phyloP scores from a whole-genome alignment of 2,113 vertebrate genomes.

The Hyperopisus bebe region DNA sequence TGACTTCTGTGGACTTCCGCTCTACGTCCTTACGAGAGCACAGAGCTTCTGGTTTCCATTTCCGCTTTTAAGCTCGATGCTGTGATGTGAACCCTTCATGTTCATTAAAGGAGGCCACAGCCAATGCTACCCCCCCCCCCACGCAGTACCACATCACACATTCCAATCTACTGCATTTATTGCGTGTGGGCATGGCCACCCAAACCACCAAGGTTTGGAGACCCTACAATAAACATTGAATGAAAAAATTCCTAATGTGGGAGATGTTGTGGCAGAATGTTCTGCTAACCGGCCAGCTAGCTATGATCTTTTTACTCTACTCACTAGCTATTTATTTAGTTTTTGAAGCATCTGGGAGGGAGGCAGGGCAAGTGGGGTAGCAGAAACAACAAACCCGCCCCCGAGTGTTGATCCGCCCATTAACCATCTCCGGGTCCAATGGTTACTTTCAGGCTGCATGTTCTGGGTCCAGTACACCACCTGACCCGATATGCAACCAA shows the following conservation, averaged over 20 bases:
- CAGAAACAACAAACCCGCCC: background rate
- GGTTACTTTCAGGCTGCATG: background rate
- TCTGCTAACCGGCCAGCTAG: background rate
- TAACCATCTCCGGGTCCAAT: background rate
- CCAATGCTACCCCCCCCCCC: background rate
- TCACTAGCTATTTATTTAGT: background rate
- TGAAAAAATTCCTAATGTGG: background rate
- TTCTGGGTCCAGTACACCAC: background rate
- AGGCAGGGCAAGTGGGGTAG: background rate
- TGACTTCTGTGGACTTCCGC: background rate
- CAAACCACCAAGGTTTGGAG: background rate
- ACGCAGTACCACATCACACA: background rate
- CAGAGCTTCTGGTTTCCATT: background rate
- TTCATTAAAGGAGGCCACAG: background rate
- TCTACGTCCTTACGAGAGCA: background rate
- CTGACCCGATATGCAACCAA: background rate
- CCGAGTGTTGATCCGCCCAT: background rate
- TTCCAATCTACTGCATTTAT: background rate
- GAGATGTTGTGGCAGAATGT: background rate
- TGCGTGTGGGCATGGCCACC: background rate
- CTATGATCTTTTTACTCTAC: background rate
- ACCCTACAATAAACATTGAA: background rate
- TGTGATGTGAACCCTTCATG: background rate
- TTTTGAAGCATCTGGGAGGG: background rate
- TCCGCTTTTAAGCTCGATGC: background rate